phyloP scores from a whole-genome alignment of 2,888 invertebrate species.

The Stomorhina lunata region DNA sequence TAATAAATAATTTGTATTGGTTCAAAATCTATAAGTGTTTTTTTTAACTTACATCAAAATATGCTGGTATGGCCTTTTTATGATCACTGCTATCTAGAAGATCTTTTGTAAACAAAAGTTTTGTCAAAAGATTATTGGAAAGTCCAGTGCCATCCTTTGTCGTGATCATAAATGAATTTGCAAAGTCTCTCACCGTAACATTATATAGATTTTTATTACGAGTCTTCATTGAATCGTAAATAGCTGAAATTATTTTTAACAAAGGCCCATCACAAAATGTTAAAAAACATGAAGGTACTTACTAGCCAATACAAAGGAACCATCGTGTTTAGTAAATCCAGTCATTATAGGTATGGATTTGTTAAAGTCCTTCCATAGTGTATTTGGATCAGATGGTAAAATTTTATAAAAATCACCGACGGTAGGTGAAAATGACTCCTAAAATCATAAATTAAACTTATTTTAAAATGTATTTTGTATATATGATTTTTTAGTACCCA shows the following conservation, averaged over 20 bases:
- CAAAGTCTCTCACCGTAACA: constrained; percentile 71
- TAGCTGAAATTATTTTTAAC: constrained; percentile 43
- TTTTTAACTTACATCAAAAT: constrained; percentile 81
- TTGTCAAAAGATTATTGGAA: constrained; percentile 76
- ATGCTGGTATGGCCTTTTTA: constrained; percentile 79
- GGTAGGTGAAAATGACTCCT: constrained; percentile 71
- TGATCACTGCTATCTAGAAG: constrained; percentile 78
- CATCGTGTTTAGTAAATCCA: constrained; percentile 81
- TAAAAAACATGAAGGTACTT: constrained; percentile 58
- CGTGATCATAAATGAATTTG: constrained; percentile 67
- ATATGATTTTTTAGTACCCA: constrained; percentile 36
- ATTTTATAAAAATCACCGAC: constrained; percentile 71
- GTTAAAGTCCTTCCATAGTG: constrained; percentile 70
- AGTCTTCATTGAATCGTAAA: constrained; percentile 67
- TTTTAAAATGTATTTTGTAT: not conserved
- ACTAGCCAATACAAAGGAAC: constrained; percentile 80
- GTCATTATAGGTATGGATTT: constrained; percentile 77
- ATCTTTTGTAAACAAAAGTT: constrained; percentile 77
- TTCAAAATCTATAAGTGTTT: too few species aligned
- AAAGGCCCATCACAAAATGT: too few species aligned
- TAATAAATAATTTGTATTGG: too few species aligned
- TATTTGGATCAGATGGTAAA: constrained; percentile 70
- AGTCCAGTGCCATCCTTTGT: constrained; percentile 70
- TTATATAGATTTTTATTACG: constrained; percentile 58
- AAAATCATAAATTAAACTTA: constrained; percentile 9